A percentile compares a stretch with the other conserved stretches of the same genome.
Conservation (phyloP, 2,113 vertebrate genomes). For the Mus pahari region DNA sequence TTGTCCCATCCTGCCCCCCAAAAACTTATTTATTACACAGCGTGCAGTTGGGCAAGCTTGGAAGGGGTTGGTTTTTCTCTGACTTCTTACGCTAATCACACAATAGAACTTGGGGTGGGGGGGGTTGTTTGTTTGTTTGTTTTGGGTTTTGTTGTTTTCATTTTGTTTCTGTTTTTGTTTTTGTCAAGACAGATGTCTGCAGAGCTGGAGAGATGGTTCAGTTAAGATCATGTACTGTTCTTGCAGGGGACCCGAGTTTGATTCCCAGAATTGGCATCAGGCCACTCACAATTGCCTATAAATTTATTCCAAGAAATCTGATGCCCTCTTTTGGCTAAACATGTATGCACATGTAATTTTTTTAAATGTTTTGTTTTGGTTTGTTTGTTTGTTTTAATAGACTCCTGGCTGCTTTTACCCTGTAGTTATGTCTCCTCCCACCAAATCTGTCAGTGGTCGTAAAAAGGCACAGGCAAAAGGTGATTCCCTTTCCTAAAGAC, state of each 20-base stretch:
- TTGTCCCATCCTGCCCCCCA: not conserved
- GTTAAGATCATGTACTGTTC: not conserved
- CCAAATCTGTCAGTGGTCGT: not conserved
- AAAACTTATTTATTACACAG: not conserved
- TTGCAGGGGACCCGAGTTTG: not conserved
- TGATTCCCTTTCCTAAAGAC: not conserved
- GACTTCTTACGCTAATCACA: not conserved
- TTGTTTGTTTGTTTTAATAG: too few species aligned
- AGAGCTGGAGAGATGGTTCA: not conserved
- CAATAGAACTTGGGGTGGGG: not conserved
- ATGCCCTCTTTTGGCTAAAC: not conserved
- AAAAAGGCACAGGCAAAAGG: not conserved
- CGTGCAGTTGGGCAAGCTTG: not conserved
- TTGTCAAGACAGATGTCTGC: not conserved
- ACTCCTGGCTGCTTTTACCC: not conserved
- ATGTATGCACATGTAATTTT: not conserved
- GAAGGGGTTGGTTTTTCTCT: not conserved
- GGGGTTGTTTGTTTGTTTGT: not conserved
- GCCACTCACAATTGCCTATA: not conserved
- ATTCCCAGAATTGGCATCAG: not conserved
- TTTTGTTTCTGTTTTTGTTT: not conserved
- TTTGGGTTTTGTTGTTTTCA: not conserved
- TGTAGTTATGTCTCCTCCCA: not conserved
- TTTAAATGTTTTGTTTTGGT: too few species aligned
- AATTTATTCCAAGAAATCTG: not conserved